These are phyloP conservation scores for Eunapius fragilis DNA, from an alignment of 37 sponge, comb jelly and placozoan genomes.

Conservation along the genomic window DNA sequence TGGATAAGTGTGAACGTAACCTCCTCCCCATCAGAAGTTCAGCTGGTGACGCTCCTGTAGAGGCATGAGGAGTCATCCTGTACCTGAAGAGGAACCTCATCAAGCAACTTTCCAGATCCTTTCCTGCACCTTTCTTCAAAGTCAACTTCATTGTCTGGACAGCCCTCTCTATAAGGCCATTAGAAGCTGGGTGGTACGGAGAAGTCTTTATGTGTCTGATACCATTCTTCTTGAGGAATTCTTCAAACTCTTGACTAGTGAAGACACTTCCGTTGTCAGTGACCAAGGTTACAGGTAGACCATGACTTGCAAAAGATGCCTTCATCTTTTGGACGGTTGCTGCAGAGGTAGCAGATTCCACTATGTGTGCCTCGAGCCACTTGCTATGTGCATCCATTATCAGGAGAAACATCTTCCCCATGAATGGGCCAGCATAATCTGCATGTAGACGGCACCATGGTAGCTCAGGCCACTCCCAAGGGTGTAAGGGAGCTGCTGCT, in stretches of 20 bases:
- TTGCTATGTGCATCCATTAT: conserved; percentile 19
- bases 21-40: conserved; percentile 18
- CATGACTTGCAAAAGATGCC: conserved; percentile 4
- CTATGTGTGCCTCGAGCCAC: conserved; percentile 12
- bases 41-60: conserved; percentile 14
- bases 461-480: conserved; percentile 21
- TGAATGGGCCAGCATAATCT: conserved; percentile 19
- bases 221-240: conserved; percentile 17
- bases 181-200: conserved; percentile 22
- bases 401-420: conserved; percentile 18
- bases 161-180: conserved; percentile 18
- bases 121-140: not conserved
- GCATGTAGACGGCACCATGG: conserved; percentile 11
- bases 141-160: conserved; percentile 31
- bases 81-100: conserved; percentile 23
- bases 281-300: conserved; percentile 5
- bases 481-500: conserved; percentile 17
- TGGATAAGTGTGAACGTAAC: conserved; percentile 12
- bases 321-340: not conserved
- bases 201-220: conserved; percentile 7
- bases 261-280: conserved; percentile 2
- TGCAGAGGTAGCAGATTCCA: conserved; percentile 4
- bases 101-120: not conserved
- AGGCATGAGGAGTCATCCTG: conserved; percentile 17
- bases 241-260: conserved; percentile 24